Conservation (phyloP, 2,113 vertebrate genomes). For the Redunca redunca region DNA sequence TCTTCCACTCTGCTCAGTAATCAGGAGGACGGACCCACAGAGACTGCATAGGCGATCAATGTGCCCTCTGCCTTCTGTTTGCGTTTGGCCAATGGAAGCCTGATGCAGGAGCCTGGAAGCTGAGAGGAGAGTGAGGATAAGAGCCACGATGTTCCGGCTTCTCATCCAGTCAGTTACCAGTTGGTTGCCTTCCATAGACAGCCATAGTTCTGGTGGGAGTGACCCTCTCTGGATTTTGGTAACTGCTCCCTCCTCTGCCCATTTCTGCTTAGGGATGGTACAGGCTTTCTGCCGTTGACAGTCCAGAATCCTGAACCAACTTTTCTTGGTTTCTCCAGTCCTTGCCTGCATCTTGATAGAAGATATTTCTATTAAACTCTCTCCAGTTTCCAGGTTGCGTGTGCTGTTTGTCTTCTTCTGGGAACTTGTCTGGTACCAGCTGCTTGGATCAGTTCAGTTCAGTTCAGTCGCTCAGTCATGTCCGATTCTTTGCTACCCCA, state of each 20-base stretch:
- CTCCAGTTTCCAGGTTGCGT: neutral
- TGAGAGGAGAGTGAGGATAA: neutral
- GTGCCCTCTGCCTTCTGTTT: neutral
- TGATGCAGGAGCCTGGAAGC: neutral
- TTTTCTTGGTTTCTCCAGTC: neutral
- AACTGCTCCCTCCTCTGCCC: neutral
- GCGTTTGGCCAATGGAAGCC: neutral
- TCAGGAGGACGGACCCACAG: neutral
- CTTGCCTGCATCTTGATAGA: neutral
- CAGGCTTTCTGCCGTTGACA: neutral
- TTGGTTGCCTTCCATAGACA: neutral
- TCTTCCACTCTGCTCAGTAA: neutral
- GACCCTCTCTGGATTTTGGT: neutral
- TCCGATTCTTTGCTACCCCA: fast-evolving
- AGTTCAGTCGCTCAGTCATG: fast-evolving
- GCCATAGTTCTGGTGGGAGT: neutral
- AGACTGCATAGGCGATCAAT: neutral
- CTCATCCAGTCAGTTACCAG: neutral
- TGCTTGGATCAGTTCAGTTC: neutral
- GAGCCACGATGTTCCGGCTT: neutral
- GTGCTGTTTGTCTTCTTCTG: neutral
- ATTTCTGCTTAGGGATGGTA: neutral
- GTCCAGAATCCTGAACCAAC: neutral
- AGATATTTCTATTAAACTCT: neutral
- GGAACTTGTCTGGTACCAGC: neutral